A percentile compares a stretch with the other conserved stretches of the same genome.
phyloP scores from a whole-genome alignment of 1,140 invertebrate species.

The Hypsibius dujardini region DNA sequence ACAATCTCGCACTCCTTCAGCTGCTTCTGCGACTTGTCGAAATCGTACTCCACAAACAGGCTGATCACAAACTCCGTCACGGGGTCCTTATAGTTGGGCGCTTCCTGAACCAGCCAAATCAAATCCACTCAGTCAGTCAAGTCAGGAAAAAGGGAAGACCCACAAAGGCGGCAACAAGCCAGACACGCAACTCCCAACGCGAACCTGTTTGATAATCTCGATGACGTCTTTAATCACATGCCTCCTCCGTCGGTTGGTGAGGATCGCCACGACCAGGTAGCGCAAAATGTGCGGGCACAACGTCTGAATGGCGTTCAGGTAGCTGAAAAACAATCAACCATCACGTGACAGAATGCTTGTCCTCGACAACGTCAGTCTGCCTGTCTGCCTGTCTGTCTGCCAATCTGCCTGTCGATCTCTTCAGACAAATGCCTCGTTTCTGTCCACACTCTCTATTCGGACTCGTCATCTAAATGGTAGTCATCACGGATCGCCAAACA shows the following conservation, averaged over 20 bases:
- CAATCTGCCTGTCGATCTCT: background rate
- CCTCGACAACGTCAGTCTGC: background rate
- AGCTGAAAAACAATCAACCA: slow-evolving; percentile 39
- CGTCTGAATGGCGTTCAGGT: slow-evolving; percentile 96
- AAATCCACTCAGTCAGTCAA: background rate
- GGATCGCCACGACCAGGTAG: slow-evolving; percentile 90
- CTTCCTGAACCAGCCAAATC: slow-evolving; percentile 47
- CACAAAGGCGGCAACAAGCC: background rate
- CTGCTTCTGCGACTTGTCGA: slow-evolving; percentile 91
- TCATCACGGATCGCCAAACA: background rate
- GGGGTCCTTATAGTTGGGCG: slow-evolving; percentile 92
- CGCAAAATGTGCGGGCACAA: slow-evolving; percentile 95
- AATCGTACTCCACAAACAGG: slow-evolving; percentile 97
- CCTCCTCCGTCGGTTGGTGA: slow-evolving; percentile 55
- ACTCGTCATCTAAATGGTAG: background rate
- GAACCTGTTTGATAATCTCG: slow-evolving; percentile 91
- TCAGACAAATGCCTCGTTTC: slow-evolving; percentile 9
- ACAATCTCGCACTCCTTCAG: slow-evolving; percentile 88
- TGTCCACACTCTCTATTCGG: background rate
- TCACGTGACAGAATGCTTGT: slow-evolving; percentile 21
- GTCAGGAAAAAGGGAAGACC: background rate
- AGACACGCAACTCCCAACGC: background rate
- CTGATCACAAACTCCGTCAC: slow-evolving; percentile 98
- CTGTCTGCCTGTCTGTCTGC: background rate
- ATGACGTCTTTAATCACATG: slow-evolving; percentile 76